These are phyloP conservation scores for Nycteola revayana DNA, from an alignment of 2,888 invertebrate genomes.

Conservation along the genomic window DNA sequence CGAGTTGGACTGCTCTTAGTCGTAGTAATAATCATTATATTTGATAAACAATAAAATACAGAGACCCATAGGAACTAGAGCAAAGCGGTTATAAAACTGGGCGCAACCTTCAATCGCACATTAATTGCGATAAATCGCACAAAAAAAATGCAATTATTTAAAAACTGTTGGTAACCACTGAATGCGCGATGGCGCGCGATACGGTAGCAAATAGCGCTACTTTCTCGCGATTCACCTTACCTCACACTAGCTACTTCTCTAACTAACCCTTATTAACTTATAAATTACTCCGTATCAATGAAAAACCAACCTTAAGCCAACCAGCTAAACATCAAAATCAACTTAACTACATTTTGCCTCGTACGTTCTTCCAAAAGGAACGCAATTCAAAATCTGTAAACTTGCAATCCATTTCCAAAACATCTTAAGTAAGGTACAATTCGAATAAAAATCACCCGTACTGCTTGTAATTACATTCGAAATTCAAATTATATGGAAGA, in stretches of 20 bases:
- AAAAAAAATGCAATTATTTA: background rate
- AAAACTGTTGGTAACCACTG: constrained; percentile 47
- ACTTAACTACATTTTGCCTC: background rate
- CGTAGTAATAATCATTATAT: too few species aligned
- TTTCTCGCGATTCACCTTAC: constrained; percentile 74
- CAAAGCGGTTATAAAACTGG: too few species aligned
- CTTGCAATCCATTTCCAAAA: constrained; percentile 43
- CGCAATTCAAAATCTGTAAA: constrained; percentile 60
- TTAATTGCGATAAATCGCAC: too few species aligned
- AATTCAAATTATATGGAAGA: constrained; percentile 23
- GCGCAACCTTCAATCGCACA: too few species aligned
- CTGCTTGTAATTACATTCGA: constrained; percentile 16
- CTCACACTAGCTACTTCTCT: constrained; percentile 65
- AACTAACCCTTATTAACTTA: constrained; percentile 23
- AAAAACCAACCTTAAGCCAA: constrained; percentile 30
- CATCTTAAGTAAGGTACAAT: constrained; percentile 25
- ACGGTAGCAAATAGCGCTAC: constrained; percentile 80
- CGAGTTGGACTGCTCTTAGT: too few species aligned
- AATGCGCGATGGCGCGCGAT: constrained; percentile 73
- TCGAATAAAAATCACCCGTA: constrained; percentile 35
- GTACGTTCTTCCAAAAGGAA: constrained; percentile 36
- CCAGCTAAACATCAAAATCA: constrained; percentile 14
- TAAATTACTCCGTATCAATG: constrained; percentile 8
- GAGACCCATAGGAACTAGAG: too few species aligned
- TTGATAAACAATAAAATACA: too few species aligned